These are phyloP conservation scores for Marasmarcha lunaedactyla DNA, from an alignment of 2,888 invertebrate species.

Conservation along the genomic window DNA sequence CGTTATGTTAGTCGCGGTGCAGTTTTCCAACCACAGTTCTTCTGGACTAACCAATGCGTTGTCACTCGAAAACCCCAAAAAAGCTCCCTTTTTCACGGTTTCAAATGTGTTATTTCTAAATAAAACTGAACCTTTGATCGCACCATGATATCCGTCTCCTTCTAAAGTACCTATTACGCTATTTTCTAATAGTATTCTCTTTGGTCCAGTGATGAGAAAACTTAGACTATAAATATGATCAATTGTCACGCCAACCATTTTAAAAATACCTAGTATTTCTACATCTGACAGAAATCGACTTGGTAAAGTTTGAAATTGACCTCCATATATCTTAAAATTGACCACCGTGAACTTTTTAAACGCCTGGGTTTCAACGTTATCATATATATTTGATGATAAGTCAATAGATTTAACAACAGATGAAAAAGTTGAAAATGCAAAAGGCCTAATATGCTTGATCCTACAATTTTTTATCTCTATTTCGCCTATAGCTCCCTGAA, in stretches of 20 bases:
- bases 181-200: conserved; percentile 72
- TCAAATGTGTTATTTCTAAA: conserved; percentile 76
- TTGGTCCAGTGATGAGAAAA: conserved; percentile 75
- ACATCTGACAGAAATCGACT: conserved; percentile 81
- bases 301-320: conserved; percentile 71
- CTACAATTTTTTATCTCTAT: conserved; percentile 73
- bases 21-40: conserved; percentile 73
- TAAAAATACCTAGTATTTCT: conserved; percentile 75
- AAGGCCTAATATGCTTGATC: conserved; percentile 74
- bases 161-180: conserved; percentile 71
- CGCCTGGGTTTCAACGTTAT: conserved; percentile 75
- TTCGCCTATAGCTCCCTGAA: conserved; percentile 79
- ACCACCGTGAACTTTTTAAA: conserved; percentile 83
- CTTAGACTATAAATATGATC: conserved; percentile 75
- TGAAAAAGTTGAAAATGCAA: conserved; percentile 78
- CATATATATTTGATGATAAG: conserved; percentile 71
- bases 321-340: conserved; percentile 74
- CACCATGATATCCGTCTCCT: conserved; percentile 75
- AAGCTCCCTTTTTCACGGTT: conserved; percentile 71
- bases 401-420: conserved; percentile 74
- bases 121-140: conserved; percentile 71
- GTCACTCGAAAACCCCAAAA: conserved; percentile 69
- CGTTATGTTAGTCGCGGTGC: conserved; percentile 68
- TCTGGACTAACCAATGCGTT: conserved; percentile 51
- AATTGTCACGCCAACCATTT: conserved; percentile 75